A percentile compares a stretch with the other conserved stretches of the same genome.
These are phyloP conservation scores for Meghimatium bilineatum DNA, from an alignment of 2,888 invertebrate species.

Conservation along the genomic window DNA sequence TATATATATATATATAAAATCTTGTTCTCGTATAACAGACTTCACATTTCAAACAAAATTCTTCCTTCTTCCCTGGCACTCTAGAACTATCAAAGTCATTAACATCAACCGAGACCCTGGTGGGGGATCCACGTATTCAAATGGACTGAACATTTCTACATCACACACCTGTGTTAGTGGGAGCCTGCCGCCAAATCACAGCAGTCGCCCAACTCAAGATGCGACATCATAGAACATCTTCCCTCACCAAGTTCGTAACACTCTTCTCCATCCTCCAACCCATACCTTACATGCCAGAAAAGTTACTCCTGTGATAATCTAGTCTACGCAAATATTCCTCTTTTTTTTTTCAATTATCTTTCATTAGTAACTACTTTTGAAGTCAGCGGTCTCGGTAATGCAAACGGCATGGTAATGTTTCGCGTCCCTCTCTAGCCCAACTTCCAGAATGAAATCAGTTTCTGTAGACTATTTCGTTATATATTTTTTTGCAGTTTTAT, in stretches of 20 bases:
- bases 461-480: too few relatives aligned
- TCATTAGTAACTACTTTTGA: conserved; percentile 29
- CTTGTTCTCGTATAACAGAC: too few relatives aligned
- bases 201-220: not conserved
- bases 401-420: not conserved
- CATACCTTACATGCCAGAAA: too few relatives aligned
- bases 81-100: too few relatives aligned
- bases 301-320: not conserved
- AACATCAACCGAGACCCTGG: too few relatives aligned
- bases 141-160: not conserved
- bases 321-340: conserved; percentile 8
- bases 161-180: not conserved
- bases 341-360: conserved; percentile 27
- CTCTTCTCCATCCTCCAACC: not conserved
- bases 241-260: not conserved
- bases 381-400: conserved; percentile 17
- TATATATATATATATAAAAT: too few relatives aligned
- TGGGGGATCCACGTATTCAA: too few relatives aligned
- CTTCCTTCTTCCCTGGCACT: too few relatives aligned
- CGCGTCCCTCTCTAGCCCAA: too few relatives aligned
- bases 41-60: too few relatives aligned
- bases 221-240: not conserved
- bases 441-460: too few relatives aligned
- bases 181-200: not conserved
- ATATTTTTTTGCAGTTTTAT: too few relatives aligned